Conservation (phyloP, 2,797 vertebrate genomes). For the Brotogeris chrysoptera region DNA sequence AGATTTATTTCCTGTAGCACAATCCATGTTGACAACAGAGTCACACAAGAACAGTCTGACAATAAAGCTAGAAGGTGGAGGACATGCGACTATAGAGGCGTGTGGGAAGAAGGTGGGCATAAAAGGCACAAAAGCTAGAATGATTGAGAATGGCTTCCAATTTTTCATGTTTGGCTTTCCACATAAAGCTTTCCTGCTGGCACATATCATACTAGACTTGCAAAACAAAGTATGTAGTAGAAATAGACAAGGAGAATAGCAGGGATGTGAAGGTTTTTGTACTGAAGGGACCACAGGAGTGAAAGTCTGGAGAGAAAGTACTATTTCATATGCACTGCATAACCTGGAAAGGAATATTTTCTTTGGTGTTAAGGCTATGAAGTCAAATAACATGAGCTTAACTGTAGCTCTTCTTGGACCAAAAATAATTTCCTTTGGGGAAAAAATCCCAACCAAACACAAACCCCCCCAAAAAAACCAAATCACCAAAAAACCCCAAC, state of each 20-base stretch:
- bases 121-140: background rate
- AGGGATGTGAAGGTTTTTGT: background rate
- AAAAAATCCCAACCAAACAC: background rate
- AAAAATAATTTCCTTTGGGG: background rate
- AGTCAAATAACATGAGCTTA: background rate
- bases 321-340: background rate
- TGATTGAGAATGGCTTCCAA: background rate
- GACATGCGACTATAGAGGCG: background rate
- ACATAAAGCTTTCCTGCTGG: background rate
- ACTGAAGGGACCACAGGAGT: background rate
- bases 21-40: fast-evolving
- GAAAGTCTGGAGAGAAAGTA: background rate
- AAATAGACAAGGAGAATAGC: background rate
- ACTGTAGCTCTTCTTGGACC: background rate
- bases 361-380: background rate
- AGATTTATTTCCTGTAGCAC: background rate
- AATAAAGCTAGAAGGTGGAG: fast-evolving
- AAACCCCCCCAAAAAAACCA: background rate
- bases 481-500: background rate
- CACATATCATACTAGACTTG: background rate
- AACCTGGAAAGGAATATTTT: background rate
- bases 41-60: fast-evolving
- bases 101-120: background rate
- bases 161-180: background rate
- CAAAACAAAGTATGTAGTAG: background rate